Evolutionary conservation across 2,797 vertebrate species (phyloP), one percentile per base, ranked within the genome.

Genomic region (Hydrocynus forskahlii): DNA sequence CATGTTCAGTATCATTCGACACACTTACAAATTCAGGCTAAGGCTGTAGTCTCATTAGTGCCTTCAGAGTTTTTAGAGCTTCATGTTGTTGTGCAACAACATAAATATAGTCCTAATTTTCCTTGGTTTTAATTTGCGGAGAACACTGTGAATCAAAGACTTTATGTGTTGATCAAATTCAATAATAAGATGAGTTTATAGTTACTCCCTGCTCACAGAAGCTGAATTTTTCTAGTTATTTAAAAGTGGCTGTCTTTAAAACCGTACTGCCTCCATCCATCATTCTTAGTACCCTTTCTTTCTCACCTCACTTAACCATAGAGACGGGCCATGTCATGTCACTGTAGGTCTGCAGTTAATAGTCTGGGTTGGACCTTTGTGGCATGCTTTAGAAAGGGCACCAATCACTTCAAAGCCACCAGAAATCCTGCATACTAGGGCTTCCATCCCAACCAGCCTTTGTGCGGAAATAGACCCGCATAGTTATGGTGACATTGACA

Each of bases 291-390:
- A 50, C 73, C 45, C 23, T 40, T 40, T 66, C 54, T 52, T 21
- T 35, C 59, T 68, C 63, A 88, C 83, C 89, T 78, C 89, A 87
- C 85, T 87, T 88, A 82, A 92, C 91, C 89, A 90, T 83, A 83
- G 84, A 89, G 87, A 87, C 1, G 83, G 83, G 86, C 67, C 21
- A 88, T 87, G 90, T 91, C 92, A 91, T 80, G 86, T 85, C 84
- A 85, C 89, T 90, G 91, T 85, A 83, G 89, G 90, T 88, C 89
- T 89, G 85, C 88, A 88, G 90, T 92, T 93, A 93, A 92, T 92
- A 92, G 90, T 86, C 87, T 82, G 50, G 89, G 89, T 91, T 92
- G 90, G 86, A 88, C 91, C 74, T 80, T 73, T 82, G 54, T 62
- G 17, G 64, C 84, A 80, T 75, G 71, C 75, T 89, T 91, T 85